Evolutionary conservation across 2,113 vertebrate genomes (phyloP).

Genomic region (Pangasianodon gigas): DNA sequence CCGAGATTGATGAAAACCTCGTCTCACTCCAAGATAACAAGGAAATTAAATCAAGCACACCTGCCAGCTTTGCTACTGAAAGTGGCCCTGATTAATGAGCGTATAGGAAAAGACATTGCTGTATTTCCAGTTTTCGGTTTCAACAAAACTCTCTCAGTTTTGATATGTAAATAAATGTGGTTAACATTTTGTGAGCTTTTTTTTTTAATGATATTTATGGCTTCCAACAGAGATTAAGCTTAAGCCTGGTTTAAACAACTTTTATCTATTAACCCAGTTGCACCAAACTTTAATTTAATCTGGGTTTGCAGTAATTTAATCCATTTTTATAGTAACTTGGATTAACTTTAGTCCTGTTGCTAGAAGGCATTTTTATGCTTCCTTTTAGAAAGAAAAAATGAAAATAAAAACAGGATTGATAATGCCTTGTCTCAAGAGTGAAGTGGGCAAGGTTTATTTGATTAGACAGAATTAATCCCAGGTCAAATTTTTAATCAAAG

Average conservation of each 20-base stretch:
- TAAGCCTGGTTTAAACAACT: neutral
- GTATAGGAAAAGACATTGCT: neutral
- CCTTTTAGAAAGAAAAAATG: neutral
- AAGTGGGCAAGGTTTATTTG: neutral
- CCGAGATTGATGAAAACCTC: neutral
- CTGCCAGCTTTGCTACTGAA: neutral
- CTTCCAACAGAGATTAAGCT: neutral
- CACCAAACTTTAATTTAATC: neutral
- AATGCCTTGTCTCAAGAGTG: neutral
- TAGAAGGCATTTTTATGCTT: no score
- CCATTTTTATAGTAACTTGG: neutral
- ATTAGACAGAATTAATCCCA: neutral
- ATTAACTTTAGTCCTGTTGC: neutral
- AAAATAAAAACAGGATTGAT: neutral
- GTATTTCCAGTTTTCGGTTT: neutral
- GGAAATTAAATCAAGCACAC: neutral
- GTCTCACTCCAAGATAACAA: neutral
- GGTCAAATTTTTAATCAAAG: neutral
- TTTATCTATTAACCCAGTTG: neutral
- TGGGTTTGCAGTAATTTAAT: no score
- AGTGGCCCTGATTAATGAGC: neutral
- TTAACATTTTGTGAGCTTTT: neutral
- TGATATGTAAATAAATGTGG: constrained; percentile 10
- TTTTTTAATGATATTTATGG: neutral
- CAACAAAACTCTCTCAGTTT: neutral